A percentile compares a stretch with the other conserved stretches of the same genome.
These are phyloP conservation scores for Nemotelus pantherinus DNA, from an alignment of 2,888 invertebrate genomes.

Conservation along the genomic window DNA sequence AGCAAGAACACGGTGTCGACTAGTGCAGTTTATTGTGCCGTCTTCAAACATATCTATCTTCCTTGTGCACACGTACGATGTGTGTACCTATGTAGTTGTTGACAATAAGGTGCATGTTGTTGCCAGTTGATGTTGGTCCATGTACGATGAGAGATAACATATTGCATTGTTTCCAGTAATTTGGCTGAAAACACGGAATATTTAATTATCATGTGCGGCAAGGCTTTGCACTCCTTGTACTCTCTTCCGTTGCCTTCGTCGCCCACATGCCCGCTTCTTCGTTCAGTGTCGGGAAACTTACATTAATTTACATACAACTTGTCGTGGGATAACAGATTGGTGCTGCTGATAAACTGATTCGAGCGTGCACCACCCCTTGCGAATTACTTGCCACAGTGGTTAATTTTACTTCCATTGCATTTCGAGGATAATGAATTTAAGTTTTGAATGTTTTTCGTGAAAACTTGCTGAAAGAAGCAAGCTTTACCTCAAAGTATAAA, in stretches of 20 bases:
- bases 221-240: conserved; percentile 24
- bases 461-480: no score
- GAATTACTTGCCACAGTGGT: conserved; percentile 50
- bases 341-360: conserved; percentile 34
- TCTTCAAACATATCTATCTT: conserved; percentile 39
- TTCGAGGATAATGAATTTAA: conserved; percentile 33
- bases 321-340: conserved; percentile 31
- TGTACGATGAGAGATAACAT: conserved; percentile 47
- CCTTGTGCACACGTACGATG: conserved; percentile 33
- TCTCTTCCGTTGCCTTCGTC: not conserved
- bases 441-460: not conserved
- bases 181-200: conserved; percentile 50
- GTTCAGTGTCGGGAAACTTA: conserved; percentile 8
- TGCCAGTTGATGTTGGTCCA: conserved; percentile 39
- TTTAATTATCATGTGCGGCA: conserved; percentile 50
- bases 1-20: not conserved
- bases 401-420: conserved; percentile 45
- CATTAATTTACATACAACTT: conserved; percentile 43
- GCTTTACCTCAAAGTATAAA: no score
- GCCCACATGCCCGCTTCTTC: not conserved
- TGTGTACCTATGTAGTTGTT: conserved; percentile 25
- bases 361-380: conserved; percentile 41
- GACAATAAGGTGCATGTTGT: conserved; percentile 43
- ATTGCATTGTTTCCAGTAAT: conserved; percentile 51
- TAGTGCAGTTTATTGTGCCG: conserved; percentile 28